Conservation (phyloP, 92 coral and sea anemone genomes). For the Palythoa grandiflora region DNA sequence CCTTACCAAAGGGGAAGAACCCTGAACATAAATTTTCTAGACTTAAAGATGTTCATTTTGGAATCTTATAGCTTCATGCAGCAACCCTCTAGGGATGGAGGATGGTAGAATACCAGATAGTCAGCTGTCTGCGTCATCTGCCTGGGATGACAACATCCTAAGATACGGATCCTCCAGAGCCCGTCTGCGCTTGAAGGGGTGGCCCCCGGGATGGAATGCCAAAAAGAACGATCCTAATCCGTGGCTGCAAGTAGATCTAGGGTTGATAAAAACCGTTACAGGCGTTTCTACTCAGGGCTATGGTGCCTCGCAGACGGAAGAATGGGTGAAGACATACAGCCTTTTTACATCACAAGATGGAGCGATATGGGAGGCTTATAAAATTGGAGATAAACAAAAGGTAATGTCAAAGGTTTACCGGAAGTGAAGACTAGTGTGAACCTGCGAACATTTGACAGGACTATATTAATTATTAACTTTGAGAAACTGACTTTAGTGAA, state of each 20-base stretch:
- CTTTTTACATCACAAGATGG: constrained; percentile 74
- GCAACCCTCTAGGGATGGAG: constrained; percentile 77
- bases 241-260: constrained; percentile 83
- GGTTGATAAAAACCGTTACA: constrained; percentile 61
- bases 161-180: constrained; percentile 83
- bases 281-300: constrained; percentile 86
- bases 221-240: constrained; percentile 74
- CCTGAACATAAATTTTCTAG: background rate
- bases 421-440: too few relatives aligned
- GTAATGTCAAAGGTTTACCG: constrained; percentile 16
- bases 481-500: too few relatives aligned
- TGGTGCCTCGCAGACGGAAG: constrained; percentile 61
- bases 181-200: constrained; percentile 67
- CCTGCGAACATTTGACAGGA: too few relatives aligned
- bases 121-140: constrained; percentile 77
- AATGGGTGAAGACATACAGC: constrained; percentile 85
- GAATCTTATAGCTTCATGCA: constrained; percentile 60
- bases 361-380: constrained; percentile 65
- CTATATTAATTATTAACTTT: too few relatives aligned
- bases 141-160: constrained; percentile 68
- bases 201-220: constrained; percentile 93
- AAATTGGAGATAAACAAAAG: constrained; percentile 66
- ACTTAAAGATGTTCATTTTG: background rate
- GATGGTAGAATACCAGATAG: constrained; percentile 64
- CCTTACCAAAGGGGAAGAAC: too few relatives aligned